Conservation (phyloP, 1,140 invertebrate genomes). For the Eufriesea mexicana region DNA sequence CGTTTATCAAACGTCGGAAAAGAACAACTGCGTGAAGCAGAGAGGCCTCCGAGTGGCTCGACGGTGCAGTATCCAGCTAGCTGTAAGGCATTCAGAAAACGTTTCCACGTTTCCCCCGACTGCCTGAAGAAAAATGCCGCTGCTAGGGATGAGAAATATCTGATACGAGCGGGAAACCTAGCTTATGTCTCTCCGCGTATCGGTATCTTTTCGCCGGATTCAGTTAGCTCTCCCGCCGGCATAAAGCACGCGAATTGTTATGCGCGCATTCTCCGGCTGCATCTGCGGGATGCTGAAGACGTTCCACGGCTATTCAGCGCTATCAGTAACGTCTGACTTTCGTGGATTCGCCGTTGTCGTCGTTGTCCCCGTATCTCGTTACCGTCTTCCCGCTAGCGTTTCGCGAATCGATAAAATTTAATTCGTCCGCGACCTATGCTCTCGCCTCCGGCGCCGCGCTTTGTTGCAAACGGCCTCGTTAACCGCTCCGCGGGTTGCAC, state of each 20-base stretch:
- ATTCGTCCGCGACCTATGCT: slow-evolving; percentile 29
- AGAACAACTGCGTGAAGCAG: slow-evolving; percentile 7
- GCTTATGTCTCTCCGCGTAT: slow-evolving; percentile 51
- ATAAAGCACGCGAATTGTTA: slow-evolving; percentile 59
- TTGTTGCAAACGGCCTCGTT: slow-evolving; percentile 33
- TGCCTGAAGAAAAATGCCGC: slow-evolving; percentile 54
- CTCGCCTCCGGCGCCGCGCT: background rate
- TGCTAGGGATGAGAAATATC: slow-evolving; percentile 49
- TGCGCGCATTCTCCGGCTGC: slow-evolving; percentile 45
- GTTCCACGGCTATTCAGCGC: slow-evolving; percentile 51
- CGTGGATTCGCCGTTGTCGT: slow-evolving; percentile 18
- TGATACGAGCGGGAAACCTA: slow-evolving; percentile 52
- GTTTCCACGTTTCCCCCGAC: slow-evolving; percentile 21
- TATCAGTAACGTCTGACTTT: slow-evolving; percentile 59
- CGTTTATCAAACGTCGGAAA: slow-evolving; percentile 17
- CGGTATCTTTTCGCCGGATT: slow-evolving; percentile 49
- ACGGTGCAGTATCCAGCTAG: background rate
- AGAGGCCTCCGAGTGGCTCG: background rate
- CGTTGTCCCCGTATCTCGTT: slow-evolving; percentile 42
- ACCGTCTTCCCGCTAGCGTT: slow-evolving; percentile 29
- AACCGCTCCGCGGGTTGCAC: slow-evolving; percentile 13
- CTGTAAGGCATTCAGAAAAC: slow-evolving; percentile 12
- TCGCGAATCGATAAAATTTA: slow-evolving; percentile 56
- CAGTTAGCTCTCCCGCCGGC: slow-evolving; percentile 36
- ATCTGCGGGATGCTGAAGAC: slow-evolving; percentile 46